These are phyloP conservation scores for Crotalus helleri DNA, from an alignment of 2,113 vertebrate species.

Conservation along the genomic window DNA sequence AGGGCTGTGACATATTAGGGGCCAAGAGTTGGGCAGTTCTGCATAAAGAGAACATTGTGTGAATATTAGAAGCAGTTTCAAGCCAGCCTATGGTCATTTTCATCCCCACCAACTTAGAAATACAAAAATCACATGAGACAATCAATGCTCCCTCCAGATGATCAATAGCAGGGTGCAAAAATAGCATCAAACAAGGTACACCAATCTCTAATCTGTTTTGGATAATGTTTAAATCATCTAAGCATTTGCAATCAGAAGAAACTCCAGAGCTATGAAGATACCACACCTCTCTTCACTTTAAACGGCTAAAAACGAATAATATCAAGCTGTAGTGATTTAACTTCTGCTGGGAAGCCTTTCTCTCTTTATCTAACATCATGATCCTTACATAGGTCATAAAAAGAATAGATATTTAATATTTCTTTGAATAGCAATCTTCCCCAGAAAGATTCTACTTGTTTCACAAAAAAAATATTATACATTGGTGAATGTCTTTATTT, in stretches of 20 bases:
- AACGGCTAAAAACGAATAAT: background rate
- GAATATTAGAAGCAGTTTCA: background rate
- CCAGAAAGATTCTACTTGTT: background rate
- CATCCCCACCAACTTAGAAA: background rate
- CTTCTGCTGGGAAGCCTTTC: background rate
- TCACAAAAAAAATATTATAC: background rate
- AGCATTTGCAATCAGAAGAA: background rate
- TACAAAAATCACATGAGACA: background rate
- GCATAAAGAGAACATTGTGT: background rate
- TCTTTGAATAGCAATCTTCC: background rate
- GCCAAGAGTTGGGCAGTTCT: slow-evolving; percentile 5
- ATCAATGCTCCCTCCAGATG: background rate
- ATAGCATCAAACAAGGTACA: background rate
- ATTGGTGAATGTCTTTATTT: background rate
- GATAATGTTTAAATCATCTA: background rate
- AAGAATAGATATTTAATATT: background rate
- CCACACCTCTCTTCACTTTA: background rate
- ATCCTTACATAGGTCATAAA: background rate
- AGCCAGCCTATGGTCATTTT: background rate
- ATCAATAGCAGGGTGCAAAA: background rate
- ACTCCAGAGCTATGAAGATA: background rate
- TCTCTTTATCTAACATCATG: background rate
- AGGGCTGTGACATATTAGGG: slow-evolving; percentile 36
- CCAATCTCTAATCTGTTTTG: background rate
- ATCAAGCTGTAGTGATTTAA: background rate